Conservation (phyloP, 2,888 invertebrate genomes). For the Calliphora vomitoria region DNA sequence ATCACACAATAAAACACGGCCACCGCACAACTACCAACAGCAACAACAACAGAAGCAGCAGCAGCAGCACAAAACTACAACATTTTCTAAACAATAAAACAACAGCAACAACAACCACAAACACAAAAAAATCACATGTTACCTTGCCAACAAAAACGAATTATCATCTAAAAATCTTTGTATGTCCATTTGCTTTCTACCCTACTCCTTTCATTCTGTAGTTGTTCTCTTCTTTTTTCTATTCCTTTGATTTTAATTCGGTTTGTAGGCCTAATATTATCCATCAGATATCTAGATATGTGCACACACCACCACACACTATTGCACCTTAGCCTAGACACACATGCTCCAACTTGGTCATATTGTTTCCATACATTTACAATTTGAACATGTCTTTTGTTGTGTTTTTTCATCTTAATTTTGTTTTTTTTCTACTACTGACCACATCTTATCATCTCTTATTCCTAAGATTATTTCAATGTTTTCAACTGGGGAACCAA, state of each 20-base stretch:
- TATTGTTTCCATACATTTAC: not conserved
- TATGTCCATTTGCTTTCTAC: slow-evolving; percentile 21
- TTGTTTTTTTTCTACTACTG: slow-evolving; percentile 9
- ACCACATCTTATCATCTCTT: slow-evolving; percentile 59
- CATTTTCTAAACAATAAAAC: slow-evolving; percentile 10
- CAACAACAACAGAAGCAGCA: too few relatives aligned
- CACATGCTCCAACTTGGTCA: slow-evolving; percentile 3
- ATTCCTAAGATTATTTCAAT: slow-evolving; percentile 38
- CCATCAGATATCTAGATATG: not conserved
- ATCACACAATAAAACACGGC: slow-evolving; percentile 58
- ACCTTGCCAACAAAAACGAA: slow-evolving; percentile 38
- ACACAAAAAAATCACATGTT: not conserved
- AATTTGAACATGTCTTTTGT: slow-evolving; percentile 16
- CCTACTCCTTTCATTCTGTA: not conserved
- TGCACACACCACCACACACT: not conserved
- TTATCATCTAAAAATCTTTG: slow-evolving; percentile 54
- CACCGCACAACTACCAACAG: slow-evolving; percentile 35
- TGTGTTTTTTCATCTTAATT: too few relatives aligned
- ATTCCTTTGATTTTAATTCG: slow-evolving; percentile 37
- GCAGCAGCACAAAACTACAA: too few relatives aligned
- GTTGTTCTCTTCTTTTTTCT: not conserved
- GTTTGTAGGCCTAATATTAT: slow-evolving; percentile 50
- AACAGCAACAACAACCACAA: too few relatives aligned
- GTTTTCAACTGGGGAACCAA: slow-evolving; percentile 17
- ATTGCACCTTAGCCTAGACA: not conserved